Percentiles rank a stretch among this genome's conserved stretches.
These are phyloP conservation scores for Galaxea fascicularis DNA, from an alignment of 92 coral and sea anemone genomes.

Conservation along the genomic window DNA sequence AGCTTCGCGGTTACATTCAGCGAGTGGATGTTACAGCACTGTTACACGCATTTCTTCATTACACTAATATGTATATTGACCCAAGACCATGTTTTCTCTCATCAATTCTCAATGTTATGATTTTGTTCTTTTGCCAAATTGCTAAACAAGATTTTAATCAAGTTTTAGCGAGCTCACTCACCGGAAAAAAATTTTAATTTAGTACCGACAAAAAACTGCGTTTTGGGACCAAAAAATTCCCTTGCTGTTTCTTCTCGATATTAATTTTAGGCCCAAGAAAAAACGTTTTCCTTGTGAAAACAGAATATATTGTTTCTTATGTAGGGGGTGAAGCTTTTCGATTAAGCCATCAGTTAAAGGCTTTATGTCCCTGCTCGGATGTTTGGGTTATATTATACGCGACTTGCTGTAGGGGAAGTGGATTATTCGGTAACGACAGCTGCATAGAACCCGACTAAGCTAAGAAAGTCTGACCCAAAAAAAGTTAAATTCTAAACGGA, in stretches of 20 bases:
- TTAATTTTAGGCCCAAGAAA: background rate
- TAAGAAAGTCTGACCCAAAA: background rate
- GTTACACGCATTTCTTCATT: slow-evolving; percentile 26
- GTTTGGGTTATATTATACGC: background rate
- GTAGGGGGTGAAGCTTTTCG: background rate
- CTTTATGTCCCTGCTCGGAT: background rate
- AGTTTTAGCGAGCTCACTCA: background rate
- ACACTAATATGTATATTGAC: slow-evolving; percentile 24
- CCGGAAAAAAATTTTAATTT: slow-evolving; percentile 16
- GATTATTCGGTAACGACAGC: background rate
- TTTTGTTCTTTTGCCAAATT: slow-evolving; percentile 27
- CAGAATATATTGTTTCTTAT: background rate
- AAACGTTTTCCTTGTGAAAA: background rate
- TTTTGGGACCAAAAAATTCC: background rate
- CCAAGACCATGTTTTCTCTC: slow-evolving; percentile 22
- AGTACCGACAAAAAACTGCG: background rate
- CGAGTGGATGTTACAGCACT: slow-evolving; percentile 12
- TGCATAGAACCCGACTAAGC: background rate
- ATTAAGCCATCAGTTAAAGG: background rate
- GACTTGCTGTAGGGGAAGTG: background rate
- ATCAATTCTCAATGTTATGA: background rate
- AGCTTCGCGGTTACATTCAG: background rate
- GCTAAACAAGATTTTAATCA: slow-evolving; percentile 16
- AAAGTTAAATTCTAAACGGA: background rate
- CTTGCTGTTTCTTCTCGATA: background rate